phyloP scores from a whole-genome alignment of 2,888 invertebrate species.

The Cryptops parisi region DNA sequence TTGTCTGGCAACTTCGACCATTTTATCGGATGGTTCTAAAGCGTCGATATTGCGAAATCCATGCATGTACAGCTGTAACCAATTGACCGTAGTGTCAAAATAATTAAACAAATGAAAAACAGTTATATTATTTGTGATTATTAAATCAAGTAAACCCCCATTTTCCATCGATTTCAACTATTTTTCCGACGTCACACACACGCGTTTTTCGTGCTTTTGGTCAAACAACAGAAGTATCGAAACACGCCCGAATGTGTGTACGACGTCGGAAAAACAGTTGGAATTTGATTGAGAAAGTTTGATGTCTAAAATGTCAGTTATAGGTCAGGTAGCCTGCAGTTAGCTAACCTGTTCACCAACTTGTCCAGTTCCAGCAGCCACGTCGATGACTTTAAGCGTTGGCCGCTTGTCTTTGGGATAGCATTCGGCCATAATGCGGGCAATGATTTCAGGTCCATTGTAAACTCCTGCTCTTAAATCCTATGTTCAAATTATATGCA shows the following conservation, averaged over 20 bases:
- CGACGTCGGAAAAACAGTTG: too few relatives aligned
- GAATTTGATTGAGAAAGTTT: too few relatives aligned
- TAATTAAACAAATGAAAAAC: too few relatives aligned
- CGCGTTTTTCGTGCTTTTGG: too few relatives aligned
- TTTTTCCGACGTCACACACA: too few relatives aligned
- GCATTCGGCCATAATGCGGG: constrained; percentile 23
- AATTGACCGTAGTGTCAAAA: constrained; percentile 1
- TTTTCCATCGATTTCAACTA: too few relatives aligned
- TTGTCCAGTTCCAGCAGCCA: constrained; percentile 32
- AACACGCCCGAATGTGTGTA: too few relatives aligned
- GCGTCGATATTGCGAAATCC: constrained; percentile 24
- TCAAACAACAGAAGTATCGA: too few relatives aligned
- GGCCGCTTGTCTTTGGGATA: constrained; percentile 21
- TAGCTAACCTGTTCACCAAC: constrained; percentile 23
- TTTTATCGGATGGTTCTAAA: constrained; percentile 28
- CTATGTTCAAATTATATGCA: too few relatives aligned
- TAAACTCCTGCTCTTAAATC: constrained; percentile 24
- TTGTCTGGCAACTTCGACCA: constrained; percentile 26
- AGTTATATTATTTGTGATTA: too few relatives aligned
- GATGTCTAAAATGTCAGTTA: not conserved
- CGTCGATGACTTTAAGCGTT: constrained; percentile 27
- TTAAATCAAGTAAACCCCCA: too few relatives aligned
- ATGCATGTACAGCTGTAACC: not conserved
- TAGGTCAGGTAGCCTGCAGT: not conserved
- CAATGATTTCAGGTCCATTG: constrained; percentile 28